phyloP scores from a whole-genome alignment of 1,140 invertebrate genomes.

The Calliphora vicina region DNA sequence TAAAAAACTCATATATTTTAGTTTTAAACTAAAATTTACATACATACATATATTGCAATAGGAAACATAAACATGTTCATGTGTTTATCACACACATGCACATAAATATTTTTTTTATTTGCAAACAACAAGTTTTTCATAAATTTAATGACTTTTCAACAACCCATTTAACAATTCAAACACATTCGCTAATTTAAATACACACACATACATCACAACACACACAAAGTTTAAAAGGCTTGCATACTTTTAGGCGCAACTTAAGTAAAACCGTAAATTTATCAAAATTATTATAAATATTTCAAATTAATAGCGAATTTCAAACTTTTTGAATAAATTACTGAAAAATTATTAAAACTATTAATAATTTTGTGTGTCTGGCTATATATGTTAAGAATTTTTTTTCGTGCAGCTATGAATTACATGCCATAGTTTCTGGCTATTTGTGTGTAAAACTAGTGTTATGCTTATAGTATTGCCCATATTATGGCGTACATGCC shows the following conservation, averaged over 20 bases:
- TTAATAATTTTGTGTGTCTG: no score
- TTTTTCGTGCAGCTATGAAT: no score
- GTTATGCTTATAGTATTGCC: no score
- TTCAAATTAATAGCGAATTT: no score
- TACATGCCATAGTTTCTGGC: no score
- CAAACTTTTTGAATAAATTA: no score
- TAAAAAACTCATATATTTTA: background rate
- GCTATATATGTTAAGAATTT: no score
- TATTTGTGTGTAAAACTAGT: no score
- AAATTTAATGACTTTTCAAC: background rate
- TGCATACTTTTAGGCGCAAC: background rate
- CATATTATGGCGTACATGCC: no score
- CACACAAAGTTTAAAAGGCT: background rate
- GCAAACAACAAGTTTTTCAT: background rate
- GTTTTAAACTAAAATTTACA: background rate
- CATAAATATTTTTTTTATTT: background rate
- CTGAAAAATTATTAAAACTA: background rate
- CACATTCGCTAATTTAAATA: background rate
- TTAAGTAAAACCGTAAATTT: background rate
- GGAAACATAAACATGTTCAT: background rate
- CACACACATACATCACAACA: background rate
- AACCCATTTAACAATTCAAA: background rate
- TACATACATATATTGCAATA: background rate
- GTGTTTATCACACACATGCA: background rate
- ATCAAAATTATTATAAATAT: background rate